phyloP scores from a whole-genome alignment of 2,797 vertebrate genomes.

The Heterohyrax brucei region DNA sequence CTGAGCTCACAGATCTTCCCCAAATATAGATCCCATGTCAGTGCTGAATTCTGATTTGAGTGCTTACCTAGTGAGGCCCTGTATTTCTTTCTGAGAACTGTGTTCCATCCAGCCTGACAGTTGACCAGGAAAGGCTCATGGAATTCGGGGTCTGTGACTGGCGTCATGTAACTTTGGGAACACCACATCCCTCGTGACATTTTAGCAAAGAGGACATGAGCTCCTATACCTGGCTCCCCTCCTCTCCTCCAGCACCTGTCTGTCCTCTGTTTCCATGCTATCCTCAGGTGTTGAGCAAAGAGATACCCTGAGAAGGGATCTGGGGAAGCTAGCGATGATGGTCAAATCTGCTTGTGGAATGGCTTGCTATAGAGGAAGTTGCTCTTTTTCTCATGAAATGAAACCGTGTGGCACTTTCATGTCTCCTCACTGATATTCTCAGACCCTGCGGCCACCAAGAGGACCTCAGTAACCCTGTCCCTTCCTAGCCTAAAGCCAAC shows the following conservation, averaged over 20 bases:
- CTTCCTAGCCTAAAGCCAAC: not conserved
- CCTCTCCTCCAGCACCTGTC: not conserved
- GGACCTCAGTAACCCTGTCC: not conserved
- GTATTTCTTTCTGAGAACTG: not conserved
- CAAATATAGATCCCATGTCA: not conserved
- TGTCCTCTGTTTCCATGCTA: not conserved
- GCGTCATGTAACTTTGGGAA: not conserved
- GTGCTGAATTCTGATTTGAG: not conserved
- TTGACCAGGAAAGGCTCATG: not conserved
- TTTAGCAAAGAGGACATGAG: not conserved
- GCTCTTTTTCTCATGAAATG: constrained; percentile 44
- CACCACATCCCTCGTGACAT: not conserved
- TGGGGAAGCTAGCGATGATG: not conserved
- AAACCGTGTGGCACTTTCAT: not conserved
- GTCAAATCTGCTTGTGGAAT: not conserved
- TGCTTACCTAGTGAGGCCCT: not conserved
- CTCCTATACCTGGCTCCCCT: fast-evolving
- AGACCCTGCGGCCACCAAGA: not conserved
- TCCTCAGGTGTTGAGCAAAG: not conserved
- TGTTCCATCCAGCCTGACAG: not conserved
- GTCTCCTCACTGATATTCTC: not conserved
- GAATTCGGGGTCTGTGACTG: not conserved
- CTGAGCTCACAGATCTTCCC: not conserved
- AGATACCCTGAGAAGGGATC: not conserved
- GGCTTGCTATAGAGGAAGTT: constrained; percentile 36